Evolutionary conservation across 2,113 vertebrate species (phyloP).

Genomic region (Pimephales promelas): DNA sequence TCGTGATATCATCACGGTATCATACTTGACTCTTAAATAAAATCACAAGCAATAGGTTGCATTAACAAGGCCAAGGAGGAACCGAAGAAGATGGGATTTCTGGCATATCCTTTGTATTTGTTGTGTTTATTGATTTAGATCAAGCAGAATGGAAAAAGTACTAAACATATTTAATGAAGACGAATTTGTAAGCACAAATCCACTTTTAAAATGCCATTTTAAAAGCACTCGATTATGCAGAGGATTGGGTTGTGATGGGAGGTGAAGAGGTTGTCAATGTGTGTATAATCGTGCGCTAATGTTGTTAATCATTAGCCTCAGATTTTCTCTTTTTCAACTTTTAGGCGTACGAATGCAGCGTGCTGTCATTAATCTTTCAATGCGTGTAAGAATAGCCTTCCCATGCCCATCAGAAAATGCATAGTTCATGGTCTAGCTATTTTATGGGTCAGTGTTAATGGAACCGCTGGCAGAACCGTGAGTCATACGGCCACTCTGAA

Average conservation of each 20-base stretch:
- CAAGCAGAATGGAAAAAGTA: constrained; percentile 17
- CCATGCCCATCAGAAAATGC: constrained; percentile 6
- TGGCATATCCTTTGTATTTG: constrained; percentile 4
- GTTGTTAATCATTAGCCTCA: neutral
- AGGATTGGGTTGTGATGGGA: neutral
- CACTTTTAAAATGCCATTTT: neutral
- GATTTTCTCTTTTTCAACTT: neutral
- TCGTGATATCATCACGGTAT: neutral
- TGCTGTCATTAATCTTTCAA: constrained; percentile 25
- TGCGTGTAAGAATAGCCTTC: constrained; percentile 8
- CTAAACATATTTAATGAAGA: neutral
- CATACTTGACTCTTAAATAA: neutral
- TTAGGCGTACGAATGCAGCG: neutral
- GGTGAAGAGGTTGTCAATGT: neutral
- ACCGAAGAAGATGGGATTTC: neutral
- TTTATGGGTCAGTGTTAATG: constrained; percentile 38
- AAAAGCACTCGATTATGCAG: neutral
- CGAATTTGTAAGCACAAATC: neutral
- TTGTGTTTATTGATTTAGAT: constrained; percentile 4
- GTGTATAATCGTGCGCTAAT: neutral
- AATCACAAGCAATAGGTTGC: neutral
- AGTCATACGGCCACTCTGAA: constrained; percentile 20
- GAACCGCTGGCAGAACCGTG: constrained; percentile 15
- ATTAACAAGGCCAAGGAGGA: neutral
- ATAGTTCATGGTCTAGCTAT: constrained; percentile 26